phyloP scores from a whole-genome alignment of 2,113 vertebrate species.

The Brachyistius frenatus region DNA sequence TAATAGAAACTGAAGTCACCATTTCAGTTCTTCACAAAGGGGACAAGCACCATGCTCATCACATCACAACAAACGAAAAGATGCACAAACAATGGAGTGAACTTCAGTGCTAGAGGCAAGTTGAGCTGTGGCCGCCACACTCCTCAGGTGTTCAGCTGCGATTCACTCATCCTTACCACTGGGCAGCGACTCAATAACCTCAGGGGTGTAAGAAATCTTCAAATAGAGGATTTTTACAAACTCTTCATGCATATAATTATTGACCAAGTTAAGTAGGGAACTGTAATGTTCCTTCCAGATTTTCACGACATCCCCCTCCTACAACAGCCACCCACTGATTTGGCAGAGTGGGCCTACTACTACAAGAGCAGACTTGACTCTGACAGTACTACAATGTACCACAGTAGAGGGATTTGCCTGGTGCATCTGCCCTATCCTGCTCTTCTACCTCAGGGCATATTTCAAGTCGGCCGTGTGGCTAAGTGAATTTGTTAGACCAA shows the following conservation, averaged over 20 bases:
- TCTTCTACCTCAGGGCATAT: background rate
- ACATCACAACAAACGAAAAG: background rate
- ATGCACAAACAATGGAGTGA: background rate
- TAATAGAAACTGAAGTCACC: background rate
- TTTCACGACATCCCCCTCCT: constrained; percentile 24
- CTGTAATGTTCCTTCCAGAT: constrained; percentile 19
- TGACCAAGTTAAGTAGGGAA: constrained; percentile 12
- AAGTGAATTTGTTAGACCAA: background rate
- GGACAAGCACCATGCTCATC: background rate
- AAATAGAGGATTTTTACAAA: background rate
- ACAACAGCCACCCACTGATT: constrained; percentile 27
- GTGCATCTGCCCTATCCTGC: constrained; percentile 5
- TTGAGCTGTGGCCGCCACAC: background rate
- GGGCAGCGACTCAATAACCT: background rate
- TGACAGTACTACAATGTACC: background rate
- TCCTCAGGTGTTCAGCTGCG: background rate
- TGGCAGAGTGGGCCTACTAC: constrained; percentile 29
- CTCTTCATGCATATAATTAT: constrained; percentile 8
- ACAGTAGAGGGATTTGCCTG: background rate
- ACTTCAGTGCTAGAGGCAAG: background rate
- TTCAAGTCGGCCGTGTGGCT: constrained; percentile 1
- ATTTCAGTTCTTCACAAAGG: constrained; percentile 8
- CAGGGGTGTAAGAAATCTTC: constrained; percentile 1
- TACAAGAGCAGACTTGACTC: constrained; percentile 23
- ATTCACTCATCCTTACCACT: background rate